Conservation (phyloP, 2,113 vertebrate species). For the Erpornis zantholeuca region DNA sequence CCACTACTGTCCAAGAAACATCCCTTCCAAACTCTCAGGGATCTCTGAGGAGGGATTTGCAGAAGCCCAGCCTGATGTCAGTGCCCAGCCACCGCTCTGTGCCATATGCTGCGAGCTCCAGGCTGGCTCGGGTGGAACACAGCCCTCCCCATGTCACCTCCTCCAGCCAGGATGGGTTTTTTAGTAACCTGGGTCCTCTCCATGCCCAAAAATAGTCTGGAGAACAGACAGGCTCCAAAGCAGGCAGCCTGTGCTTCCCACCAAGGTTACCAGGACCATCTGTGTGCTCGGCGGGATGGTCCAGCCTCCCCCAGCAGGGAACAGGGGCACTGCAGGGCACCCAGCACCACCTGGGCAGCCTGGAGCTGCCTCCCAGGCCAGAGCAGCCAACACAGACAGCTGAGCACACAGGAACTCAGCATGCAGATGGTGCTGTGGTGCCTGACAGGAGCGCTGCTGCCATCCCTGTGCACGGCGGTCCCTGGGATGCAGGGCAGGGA, state of each 20-base stretch:
- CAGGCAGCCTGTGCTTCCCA: background rate
- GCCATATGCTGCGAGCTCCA: background rate
- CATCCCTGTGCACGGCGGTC: rapidly evolving
- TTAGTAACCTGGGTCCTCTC: background rate
- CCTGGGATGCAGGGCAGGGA: too few species aligned
- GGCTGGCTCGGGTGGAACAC: rapidly evolving
- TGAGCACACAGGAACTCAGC: rapidly evolving
- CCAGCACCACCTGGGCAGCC: background rate
- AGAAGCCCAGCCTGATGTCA: background rate
- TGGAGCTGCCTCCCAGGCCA: background rate
- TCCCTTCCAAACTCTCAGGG: background rate
- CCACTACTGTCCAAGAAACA: background rate
- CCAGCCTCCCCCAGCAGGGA: background rate
- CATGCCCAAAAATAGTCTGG: background rate
- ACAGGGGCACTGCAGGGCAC: too few species aligned
- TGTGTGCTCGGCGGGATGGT: background rate
- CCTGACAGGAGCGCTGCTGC: rapidly evolving
- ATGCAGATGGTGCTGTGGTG: too few species aligned
- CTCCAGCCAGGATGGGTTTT: background rate
- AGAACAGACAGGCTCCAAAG: background rate
- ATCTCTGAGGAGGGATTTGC: background rate
- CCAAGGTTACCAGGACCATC: background rate
- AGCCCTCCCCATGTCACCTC: background rate
- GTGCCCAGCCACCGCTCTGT: background rate
- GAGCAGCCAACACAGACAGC: background rate